Percentiles rank a stretch among this genome's conserved stretches.
phyloP scores from a whole-genome alignment of 2,797 vertebrate genomes.

The Pangasius sanitwongsei region DNA sequence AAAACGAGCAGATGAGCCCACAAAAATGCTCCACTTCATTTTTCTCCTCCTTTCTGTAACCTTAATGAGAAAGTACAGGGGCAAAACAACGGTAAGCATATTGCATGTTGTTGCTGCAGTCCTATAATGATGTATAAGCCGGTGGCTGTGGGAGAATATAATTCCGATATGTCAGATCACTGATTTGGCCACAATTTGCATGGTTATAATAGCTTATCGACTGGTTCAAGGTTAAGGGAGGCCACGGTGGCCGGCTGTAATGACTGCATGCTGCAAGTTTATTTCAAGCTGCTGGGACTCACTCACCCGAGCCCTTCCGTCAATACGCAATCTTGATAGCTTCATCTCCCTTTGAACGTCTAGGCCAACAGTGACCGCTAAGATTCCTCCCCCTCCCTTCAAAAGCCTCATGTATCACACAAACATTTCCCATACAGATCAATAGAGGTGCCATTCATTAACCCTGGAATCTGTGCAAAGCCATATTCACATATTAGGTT shows the following conservation, averaged over 20 bases:
- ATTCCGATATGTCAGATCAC: conserved; percentile 81
- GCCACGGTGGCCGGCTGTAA: conserved; percentile 85
- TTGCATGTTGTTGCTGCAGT: conserved; percentile 66
- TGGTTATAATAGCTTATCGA: conserved; percentile 99
- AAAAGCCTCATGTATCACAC: conserved; percentile 89
- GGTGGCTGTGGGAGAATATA: conserved; percentile 77
- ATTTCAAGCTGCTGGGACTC: conserved; percentile 92
- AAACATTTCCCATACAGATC: conserved; percentile 95
- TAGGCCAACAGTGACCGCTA: conserved; percentile 33
- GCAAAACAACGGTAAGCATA: conserved; percentile 64
- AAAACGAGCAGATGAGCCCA: conserved; percentile 38
- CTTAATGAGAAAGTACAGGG: conserved; percentile 59
- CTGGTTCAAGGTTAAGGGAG: conserved; percentile 88
- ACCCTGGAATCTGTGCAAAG: conserved; percentile 80
- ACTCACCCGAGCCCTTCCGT: conserved; percentile 86
- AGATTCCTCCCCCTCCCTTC: conserved; percentile 59
- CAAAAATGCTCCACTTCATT: conserved; percentile 36
- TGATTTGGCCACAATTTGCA: conserved; percentile 93
- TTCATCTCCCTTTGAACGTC: conserved; percentile 78
- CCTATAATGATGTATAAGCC: conserved; percentile 81
- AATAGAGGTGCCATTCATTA: conserved; percentile 92
- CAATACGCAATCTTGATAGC: conserved; percentile 98
- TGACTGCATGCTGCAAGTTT: conserved; percentile 86
- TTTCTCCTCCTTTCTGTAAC: conserved; percentile 42
- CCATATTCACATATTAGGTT: conserved; percentile 82